phyloP scores from a whole-genome alignment of 2,797 vertebrate genomes.

The Pagetopsis macropterus region DNA sequence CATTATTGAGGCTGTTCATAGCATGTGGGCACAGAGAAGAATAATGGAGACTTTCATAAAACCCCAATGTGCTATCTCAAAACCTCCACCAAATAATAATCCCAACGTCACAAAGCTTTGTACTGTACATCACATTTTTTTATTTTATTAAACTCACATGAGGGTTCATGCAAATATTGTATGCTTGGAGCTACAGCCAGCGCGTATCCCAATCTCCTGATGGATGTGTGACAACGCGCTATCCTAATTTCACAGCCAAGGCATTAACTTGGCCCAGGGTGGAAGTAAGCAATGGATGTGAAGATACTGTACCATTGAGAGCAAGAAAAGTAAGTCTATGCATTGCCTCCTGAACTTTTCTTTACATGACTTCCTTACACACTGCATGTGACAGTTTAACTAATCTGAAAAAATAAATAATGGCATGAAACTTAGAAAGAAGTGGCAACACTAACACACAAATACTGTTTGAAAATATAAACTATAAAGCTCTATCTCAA shows the following conservation, averaged over 20 bases:
- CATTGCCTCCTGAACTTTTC: constrained; percentile 17
- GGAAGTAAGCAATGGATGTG: constrained; percentile 55
- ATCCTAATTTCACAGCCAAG: constrained; percentile 63
- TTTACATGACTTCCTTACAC: constrained; percentile 14
- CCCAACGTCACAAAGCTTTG: constrained; percentile 15
- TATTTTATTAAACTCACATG: constrained; percentile 57
- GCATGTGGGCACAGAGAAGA: background rate
- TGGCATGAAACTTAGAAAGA: background rate
- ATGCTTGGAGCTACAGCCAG: constrained; percentile 51
- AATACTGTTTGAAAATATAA: background rate
- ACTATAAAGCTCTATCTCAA: background rate
- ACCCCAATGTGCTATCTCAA: background rate
- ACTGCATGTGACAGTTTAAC: constrained; percentile 9
- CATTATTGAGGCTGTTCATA: constrained; percentile 17
- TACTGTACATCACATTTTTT: constrained; percentile 15
- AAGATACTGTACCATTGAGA: constrained; percentile 27
- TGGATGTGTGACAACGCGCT: constrained; percentile 51
- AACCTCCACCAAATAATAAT: constrained; percentile 8
- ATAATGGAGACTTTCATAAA: constrained; percentile 8
- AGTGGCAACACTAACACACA: background rate
- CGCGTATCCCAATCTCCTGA: constrained; percentile 53
- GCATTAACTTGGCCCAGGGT: constrained; percentile 59
- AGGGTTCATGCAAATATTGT: constrained; percentile 69
- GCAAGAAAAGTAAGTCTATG: constrained; percentile 27
- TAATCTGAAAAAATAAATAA: constrained; percentile 13